These are phyloP conservation scores for Erethizon dorsatum DNA, from an alignment of 2,797 vertebrate genomes.

Conservation along the genomic window DNA sequence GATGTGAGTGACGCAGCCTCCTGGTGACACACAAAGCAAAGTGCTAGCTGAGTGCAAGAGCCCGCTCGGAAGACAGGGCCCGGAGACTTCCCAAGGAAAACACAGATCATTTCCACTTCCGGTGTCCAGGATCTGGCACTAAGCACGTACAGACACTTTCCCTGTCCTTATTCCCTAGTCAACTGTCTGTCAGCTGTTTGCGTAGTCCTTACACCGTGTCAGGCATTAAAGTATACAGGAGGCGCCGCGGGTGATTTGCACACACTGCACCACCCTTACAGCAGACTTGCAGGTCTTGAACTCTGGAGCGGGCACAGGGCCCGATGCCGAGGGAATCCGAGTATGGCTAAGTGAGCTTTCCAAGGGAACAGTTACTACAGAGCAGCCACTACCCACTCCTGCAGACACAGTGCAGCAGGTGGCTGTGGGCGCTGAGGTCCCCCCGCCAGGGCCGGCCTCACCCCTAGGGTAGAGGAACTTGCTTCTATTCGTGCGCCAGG, in stretches of 20 bases:
- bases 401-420: not conserved
- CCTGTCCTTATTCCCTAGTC: not conserved
- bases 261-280: not conserved
- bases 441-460: too few relatives aligned
- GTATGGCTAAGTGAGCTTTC: not conserved
- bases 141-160: not conserved
- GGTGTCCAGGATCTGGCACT: not conserved
- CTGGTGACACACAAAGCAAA: not conserved
- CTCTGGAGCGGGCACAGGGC: not conserved
- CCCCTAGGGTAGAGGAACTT: rapidly evolving
- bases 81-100: not conserved
- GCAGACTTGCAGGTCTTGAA: not conserved
- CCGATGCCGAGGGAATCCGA: not conserved
- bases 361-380: not conserved
- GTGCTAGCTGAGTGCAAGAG: rapidly evolving
- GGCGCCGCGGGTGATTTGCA: not conserved
- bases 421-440: not conserved
- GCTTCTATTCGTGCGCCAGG: not conserved
- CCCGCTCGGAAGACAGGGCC: rapidly evolving
- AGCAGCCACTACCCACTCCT: not conserved
- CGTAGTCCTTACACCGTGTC: not conserved
- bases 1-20: too few relatives aligned
- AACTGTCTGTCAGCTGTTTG: too few relatives aligned
- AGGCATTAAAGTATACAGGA: not conserved
- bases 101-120: not conserved